Evolutionary conservation across 2,888 invertebrate species (phyloP).

Genomic region (Patella pellucida): DNA sequence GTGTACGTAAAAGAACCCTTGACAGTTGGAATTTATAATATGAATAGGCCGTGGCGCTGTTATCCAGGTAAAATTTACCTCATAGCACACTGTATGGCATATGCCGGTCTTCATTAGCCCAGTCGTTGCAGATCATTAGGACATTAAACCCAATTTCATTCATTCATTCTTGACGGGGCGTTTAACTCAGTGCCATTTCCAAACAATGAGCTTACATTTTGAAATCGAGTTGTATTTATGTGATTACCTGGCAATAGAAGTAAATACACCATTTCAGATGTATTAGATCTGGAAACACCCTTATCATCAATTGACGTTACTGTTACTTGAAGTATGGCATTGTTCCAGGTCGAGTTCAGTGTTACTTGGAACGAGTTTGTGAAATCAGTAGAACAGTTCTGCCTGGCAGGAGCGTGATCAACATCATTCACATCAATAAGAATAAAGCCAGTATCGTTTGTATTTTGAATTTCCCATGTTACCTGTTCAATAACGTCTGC

Average conservation of each 20-base stretch:
- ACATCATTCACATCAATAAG: neutral
- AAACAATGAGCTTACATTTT: neutral
- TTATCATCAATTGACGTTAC: neutral
- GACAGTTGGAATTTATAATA: too few species aligned
- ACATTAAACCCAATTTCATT: neutral
- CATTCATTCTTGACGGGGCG: neutral
- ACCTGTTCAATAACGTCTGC: neutral
- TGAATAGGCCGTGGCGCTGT: too few species aligned
- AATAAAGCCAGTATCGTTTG: neutral
- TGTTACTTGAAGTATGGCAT: neutral
- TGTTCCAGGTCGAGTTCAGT: neutral
- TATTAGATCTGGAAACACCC: neutral
- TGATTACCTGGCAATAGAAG: neutral
- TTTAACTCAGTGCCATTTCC: neutral
- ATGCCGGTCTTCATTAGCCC: too few species aligned
- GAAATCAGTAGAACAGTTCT: neutral
- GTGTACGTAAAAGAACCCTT: too few species aligned
- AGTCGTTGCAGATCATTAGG: too few species aligned
- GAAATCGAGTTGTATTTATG: neutral
- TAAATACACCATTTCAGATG: neutral
- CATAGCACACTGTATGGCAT: too few species aligned
- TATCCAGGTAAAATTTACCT: too few species aligned
- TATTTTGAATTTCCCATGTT: neutral
- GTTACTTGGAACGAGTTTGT: neutral
- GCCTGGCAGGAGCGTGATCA: neutral